A percentile compares a stretch with the other conserved stretches of the same genome.
Evolutionary conservation across 2,888 invertebrate genomes (phyloP).

Genomic region (Eupithecia centaureata): DNA sequence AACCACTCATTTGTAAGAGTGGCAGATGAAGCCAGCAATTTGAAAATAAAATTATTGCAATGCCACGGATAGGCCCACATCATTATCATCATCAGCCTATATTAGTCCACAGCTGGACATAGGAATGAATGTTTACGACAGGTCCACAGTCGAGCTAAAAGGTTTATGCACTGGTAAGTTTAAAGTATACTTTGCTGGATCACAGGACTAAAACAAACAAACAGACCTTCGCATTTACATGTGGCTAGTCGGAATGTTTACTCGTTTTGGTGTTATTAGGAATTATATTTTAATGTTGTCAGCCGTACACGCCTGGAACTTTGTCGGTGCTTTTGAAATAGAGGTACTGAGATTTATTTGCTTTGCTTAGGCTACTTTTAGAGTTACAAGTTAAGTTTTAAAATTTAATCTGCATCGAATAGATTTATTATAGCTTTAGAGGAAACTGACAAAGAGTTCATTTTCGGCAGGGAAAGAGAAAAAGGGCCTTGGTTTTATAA

Average conservation of each 20-base stretch:
- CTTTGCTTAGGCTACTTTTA: not conserved
- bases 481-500: not conserved
- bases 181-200: not conserved
- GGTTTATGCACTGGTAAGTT: not conserved
- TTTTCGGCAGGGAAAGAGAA: not conserved
- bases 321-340: slow-evolving; percentile 30
- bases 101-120: too few species aligned
- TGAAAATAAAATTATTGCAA: too few species aligned
- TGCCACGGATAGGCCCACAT: too few species aligned
- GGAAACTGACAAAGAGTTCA: not conserved
- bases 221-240: slow-evolving; percentile 47
- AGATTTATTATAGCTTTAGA: not conserved
- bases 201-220: slow-evolving; percentile 9
- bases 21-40: not conserved
- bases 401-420: not conserved
- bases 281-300: slow-evolving; percentile 35
- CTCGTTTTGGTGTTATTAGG: slow-evolving; percentile 38
- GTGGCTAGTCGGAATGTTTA: slow-evolving; percentile 42
- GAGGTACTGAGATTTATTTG: slow-evolving; percentile 13
- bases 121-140: too few species aligned
- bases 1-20: not conserved
- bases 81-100: too few species aligned
- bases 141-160: not conserved
- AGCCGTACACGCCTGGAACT: slow-evolving; percentile 18
- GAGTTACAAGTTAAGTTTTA: slow-evolving; percentile 3